Conservation (phyloP, 2,888 invertebrate species). For the Leptura quadrifasciata region DNA sequence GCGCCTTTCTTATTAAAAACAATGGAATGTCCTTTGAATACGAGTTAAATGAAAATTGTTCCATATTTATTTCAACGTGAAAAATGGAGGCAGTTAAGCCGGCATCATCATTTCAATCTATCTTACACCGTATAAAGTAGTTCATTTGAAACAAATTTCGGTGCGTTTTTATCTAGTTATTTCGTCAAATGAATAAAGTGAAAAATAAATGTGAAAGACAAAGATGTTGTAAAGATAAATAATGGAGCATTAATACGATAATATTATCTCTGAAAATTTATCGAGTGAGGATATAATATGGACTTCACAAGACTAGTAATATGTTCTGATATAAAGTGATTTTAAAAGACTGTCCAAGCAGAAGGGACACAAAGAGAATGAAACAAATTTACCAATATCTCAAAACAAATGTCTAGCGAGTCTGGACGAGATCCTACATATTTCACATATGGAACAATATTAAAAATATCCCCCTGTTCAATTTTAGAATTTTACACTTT, state of each 20-base stretch:
- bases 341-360: conserved; percentile 46
- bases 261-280: not conserved
- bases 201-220: too few relatives aligned
- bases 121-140: too few relatives aligned
- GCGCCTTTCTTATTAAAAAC: too few relatives aligned
- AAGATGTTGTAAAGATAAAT: too few relatives aligned
- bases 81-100: too few relatives aligned
- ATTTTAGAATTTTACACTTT: conserved; percentile 69
- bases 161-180: too few relatives aligned
- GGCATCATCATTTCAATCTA: too few relatives aligned
- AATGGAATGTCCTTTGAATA: too few relatives aligned
- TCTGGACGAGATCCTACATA: conserved; percentile 59
- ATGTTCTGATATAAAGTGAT: conserved; percentile 29
- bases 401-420: conserved; percentile 61
- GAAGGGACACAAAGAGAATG: conserved; percentile 45
- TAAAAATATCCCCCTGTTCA: conserved; percentile 65
- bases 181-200: too few relatives aligned
- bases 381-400: conserved; percentile 64
- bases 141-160: too few relatives aligned
- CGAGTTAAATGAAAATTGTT: too few relatives aligned
- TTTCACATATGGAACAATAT: conserved; percentile 64
- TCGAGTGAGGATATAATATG: not conserved
- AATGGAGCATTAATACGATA: not conserved
- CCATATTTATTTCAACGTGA: too few relatives aligned
- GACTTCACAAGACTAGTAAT: conserved; percentile 11